Evolutionary conservation across 2,113 vertebrate genomes (phyloP).

Genomic region (Alouatta palliata): DNA sequence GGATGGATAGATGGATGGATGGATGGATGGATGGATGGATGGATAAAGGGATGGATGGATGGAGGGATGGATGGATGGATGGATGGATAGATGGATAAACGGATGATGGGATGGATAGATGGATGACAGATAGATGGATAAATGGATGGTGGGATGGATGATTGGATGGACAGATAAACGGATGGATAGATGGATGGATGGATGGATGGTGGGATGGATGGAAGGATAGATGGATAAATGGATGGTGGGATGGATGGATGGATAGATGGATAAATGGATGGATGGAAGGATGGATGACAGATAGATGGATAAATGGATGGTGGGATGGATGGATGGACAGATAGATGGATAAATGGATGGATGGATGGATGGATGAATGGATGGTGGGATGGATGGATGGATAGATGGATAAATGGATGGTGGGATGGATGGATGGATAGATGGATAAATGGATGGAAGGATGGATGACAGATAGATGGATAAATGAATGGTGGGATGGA

Average conservation of each 20-base stretch:
- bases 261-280: neutral
- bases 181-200: too few relatives aligned
- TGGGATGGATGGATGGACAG: neutral
- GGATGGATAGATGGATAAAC: too few relatives aligned
- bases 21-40: neutral
- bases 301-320: too few relatives aligned
- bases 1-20: neutral
- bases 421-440: neutral
- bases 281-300: too few relatives aligned
- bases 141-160: too few relatives aligned
- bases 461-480: too few relatives aligned
- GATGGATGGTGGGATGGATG: too few relatives aligned
- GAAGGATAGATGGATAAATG: neutral
- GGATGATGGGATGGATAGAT: neutral
- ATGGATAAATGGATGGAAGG: neutral
- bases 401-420: neutral
- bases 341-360: neutral
- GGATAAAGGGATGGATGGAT: too few relatives aligned
- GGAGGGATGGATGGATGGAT: neutral
- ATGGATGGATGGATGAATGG: fast-evolving
- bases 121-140: too few relatives aligned
- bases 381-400: fast-evolving
- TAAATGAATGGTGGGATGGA: neutral
- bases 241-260: too few relatives aligned
- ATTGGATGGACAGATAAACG: fast-evolving